Percentiles rank a stretch among this genome's conserved stretches.
phyloP scores from a whole-genome alignment of 2,113 vertebrate species.

The Pogonocichla stellata region DNA sequence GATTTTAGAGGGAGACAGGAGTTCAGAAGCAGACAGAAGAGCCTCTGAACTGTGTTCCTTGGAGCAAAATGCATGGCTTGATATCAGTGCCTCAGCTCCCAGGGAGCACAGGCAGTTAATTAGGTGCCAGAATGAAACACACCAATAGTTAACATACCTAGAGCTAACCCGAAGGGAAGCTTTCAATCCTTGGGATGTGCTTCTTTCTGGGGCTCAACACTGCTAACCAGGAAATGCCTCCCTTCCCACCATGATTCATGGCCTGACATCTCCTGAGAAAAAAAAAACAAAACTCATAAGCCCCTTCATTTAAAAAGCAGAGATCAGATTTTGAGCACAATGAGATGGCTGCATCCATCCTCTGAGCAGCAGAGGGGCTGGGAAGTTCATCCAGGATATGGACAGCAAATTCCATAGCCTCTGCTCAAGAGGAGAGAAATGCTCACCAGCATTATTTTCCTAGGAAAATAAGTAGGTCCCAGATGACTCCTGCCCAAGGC shows the following conservation, averaged over 20 bases:
- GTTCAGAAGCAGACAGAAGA: background rate
- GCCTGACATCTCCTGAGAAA: background rate
- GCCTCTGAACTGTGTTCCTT: background rate
- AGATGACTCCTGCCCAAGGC: background rate
- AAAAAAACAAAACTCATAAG: background rate
- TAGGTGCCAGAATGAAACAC: background rate
- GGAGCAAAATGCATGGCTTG: background rate
- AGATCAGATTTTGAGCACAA: background rate
- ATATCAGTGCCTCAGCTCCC: background rate
- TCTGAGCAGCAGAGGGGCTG: background rate
- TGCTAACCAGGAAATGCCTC: conserved; percentile 41
- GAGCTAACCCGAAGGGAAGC: background rate
- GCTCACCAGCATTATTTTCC: background rate
- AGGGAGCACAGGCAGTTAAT: background rate
- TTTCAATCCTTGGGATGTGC: background rate
- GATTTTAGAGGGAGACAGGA: background rate
- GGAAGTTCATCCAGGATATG: background rate
- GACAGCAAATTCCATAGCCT: background rate
- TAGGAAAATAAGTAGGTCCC: background rate
- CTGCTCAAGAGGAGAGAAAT: background rate
- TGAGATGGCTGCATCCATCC: rapidly evolving
- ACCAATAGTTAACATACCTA: background rate
- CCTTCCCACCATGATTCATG: conserved; percentile 16
- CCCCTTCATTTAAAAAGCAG: background rate
- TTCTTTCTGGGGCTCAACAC: background rate